Conservation (phyloP, 1,140 invertebrate species). For the Watersipora subatra region DNA sequence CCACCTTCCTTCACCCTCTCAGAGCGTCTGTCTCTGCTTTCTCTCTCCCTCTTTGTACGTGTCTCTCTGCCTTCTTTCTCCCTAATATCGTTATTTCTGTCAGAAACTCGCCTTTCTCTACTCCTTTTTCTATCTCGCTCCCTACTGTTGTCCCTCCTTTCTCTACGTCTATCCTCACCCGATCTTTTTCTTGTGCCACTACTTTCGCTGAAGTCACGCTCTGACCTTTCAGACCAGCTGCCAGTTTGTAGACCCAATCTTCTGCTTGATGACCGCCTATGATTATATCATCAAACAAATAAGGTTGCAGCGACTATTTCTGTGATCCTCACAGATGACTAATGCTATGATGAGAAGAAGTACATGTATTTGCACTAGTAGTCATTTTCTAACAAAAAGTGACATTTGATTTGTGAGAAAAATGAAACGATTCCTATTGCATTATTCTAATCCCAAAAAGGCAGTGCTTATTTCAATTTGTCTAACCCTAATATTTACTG, state of each 20-base stretch:
- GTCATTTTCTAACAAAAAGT: constrained; percentile 8
- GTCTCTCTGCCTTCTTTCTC: neutral
- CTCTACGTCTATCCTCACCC: no score
- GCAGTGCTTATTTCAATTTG: no score
- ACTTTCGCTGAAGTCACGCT: constrained; percentile 5
- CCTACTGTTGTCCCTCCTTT: no score
- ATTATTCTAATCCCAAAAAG: no score
- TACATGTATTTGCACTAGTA: constrained; percentile 1
- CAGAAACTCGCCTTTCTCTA: no score
- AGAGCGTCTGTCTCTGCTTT: constrained; percentile 5
- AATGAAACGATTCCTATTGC: no score
- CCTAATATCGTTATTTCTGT: neutral
- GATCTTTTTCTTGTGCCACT: no score
- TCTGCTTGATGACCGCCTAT: constrained; percentile 2
- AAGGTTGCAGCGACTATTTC: constrained; percentile 3
- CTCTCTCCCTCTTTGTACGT: constrained; percentile 10
- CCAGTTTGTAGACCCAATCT: constrained; percentile 1
- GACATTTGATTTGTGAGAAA: no score
- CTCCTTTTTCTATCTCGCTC: no score
- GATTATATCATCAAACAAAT: constrained; percentile 2
- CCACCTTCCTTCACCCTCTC: constrained; percentile 3
- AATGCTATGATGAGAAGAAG: neutral
- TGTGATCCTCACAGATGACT: neutral
- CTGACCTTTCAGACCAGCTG: constrained; percentile 6
- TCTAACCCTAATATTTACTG: no score